These are phyloP conservation scores for Norana najaformis DNA, from an alignment of 2,888 invertebrate genomes.

Conservation along the genomic window DNA sequence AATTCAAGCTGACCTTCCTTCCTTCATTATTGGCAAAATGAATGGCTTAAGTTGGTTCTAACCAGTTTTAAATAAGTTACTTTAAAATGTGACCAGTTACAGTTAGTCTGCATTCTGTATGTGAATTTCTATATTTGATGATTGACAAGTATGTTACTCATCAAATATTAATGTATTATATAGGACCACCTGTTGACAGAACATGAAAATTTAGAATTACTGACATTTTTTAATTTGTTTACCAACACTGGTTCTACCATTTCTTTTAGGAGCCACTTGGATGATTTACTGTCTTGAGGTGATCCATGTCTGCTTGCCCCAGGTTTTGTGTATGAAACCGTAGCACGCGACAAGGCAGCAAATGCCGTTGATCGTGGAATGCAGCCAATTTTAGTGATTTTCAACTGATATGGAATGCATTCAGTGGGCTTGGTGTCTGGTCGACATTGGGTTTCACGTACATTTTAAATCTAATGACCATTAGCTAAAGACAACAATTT, in stretches of 20 bases:
- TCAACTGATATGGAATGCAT: background rate
- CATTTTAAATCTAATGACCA: background rate
- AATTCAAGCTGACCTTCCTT: too few species aligned
- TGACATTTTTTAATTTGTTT: background rate
- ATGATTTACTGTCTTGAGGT: background rate
- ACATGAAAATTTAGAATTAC: background rate
- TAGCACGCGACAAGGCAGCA: background rate
- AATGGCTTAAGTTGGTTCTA: background rate
- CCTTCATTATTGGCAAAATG: too few species aligned
- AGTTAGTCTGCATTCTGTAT: background rate
- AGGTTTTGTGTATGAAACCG: background rate
- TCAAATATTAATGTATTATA: background rate
- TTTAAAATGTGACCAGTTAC: background rate
- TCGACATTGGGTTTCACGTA: background rate
- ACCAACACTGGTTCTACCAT: background rate
- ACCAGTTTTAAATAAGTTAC: background rate
- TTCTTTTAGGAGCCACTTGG: background rate
- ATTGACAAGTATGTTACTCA: background rate
- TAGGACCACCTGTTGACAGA: background rate
- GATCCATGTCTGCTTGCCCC: background rate
- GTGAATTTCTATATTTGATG: too few species aligned
- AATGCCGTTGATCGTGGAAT: background rate
- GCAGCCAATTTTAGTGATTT: background rate
- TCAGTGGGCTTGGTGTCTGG: background rate
- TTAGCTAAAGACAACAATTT: background rate